phyloP scores from a whole-genome alignment of 2,113 vertebrate genomes.

The Nymphicus hollandicus region DNA sequence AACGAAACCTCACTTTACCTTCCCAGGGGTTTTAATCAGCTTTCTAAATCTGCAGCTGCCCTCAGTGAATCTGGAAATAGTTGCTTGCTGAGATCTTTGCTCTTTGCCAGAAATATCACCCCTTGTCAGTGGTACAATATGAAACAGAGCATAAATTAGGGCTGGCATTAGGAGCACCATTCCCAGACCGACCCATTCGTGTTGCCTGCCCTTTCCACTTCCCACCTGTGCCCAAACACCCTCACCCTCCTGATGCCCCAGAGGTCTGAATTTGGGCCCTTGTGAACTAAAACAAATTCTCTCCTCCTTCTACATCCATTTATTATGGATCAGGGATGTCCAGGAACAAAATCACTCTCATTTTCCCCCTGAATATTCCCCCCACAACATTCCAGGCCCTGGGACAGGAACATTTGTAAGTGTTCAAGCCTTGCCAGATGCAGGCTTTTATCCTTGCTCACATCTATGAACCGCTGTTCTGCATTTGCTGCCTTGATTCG shows the following conservation, averaged over 20 bases:
- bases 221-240: neutral
- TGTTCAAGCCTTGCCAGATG: neutral
- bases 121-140: neutral
- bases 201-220: neutral
- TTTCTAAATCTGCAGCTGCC: slow-evolving; percentile 33
- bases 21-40: slow-evolving; percentile 3
- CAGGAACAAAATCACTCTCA: neutral
- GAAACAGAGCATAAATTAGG: slow-evolving; percentile 23
- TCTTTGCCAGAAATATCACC: slow-evolving; percentile 46
- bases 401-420: neutral
- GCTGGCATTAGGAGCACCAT: neutral
- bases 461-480: accelerated
- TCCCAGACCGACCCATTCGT: neutral
- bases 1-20: slow-evolving; percentile 42
- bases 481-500: accelerated
- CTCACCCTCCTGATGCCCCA: neutral
- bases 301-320: neutral
- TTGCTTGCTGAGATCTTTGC: slow-evolving; percentile 2
- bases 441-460: neutral
- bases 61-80: slow-evolving; percentile 37
- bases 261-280: neutral
- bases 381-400: neutral
- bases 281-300: neutral
- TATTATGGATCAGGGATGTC: neutral
- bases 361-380: neutral